Conservation (phyloP, 2,888 invertebrate genomes). For the Plusia festucae region DNA sequence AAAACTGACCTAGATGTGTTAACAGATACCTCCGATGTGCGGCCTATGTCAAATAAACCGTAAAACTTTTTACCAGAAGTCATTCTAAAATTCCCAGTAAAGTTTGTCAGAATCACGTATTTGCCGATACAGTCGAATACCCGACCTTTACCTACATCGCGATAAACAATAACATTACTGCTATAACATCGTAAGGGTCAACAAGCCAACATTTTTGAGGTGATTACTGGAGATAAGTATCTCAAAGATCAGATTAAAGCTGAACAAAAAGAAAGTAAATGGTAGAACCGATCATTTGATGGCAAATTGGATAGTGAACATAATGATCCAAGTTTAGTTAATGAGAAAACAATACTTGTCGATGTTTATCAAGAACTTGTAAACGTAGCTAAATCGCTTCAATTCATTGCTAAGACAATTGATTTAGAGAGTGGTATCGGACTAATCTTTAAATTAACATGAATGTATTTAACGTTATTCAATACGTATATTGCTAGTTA, state of each 20-base stretch:
- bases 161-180: conserved; percentile 40
- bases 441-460: conserved; percentile 41
- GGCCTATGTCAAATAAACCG: conserved; percentile 71
- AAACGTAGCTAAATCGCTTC: conserved; percentile 65
- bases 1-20: conserved; percentile 81
- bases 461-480: conserved; percentile 17
- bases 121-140: conserved; percentile 19
- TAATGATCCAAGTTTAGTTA: conserved; percentile 71
- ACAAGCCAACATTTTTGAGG: conserved; percentile 50
- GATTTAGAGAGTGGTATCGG: conserved; percentile 35
- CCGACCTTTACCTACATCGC: conserved; percentile 37
- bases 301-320: conserved; percentile 57
- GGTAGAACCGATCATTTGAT: conserved; percentile 64
- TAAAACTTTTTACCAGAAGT: conserved; percentile 68
- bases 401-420: conserved; percentile 55
- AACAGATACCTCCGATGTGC: conserved; percentile 73
- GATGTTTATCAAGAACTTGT: conserved; percentile 71
- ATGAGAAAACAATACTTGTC: conserved; percentile 55
- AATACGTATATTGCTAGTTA: conserved; percentile 55
- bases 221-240: conserved; percentile 56
- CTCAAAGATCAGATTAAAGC: conserved; percentile 59
- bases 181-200: conserved; percentile 51
- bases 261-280: conserved; percentile 71
- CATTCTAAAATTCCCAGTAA: conserved; percentile 53
- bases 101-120: background rate